phyloP scores from a whole-genome alignment of 1,140 invertebrate genomes.

The Brachionus sp. region DNA sequence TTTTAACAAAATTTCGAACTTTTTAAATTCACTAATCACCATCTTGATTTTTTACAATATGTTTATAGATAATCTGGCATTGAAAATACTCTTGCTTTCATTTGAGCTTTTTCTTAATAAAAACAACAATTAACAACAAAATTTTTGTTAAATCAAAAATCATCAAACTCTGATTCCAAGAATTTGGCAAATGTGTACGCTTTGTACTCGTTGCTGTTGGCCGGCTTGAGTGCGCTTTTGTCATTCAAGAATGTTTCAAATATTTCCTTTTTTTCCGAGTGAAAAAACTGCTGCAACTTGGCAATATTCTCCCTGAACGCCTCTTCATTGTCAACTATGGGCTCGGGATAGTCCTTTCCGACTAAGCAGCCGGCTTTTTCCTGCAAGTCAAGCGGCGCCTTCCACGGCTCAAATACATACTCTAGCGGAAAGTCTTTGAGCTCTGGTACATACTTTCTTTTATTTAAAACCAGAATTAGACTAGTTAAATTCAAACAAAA shows the following conservation, averaged over 20 bases:
- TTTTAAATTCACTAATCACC: neutral
- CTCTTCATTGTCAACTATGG: constrained; percentile 59
- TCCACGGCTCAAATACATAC: constrained; percentile 62
- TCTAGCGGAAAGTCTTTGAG: constrained; percentile 58
- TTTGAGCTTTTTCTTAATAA: constrained; percentile 17
- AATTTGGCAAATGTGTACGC: constrained; percentile 31
- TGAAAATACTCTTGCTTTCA: neutral
- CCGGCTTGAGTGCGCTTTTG: constrained; percentile 11
- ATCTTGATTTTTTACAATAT: neutral
- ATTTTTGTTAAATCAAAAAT: constrained; percentile 21
- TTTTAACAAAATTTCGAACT: neutral
- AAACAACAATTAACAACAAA: constrained; percentile 11
- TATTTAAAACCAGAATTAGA: neutral
- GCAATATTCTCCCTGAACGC: constrained; percentile 53
- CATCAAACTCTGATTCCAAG: constrained; percentile 36
- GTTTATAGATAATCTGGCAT: neutral
- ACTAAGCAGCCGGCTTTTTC: constrained; percentile 59
- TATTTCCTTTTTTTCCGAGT: constrained; percentile 36
- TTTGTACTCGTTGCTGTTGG: constrained; percentile 20
- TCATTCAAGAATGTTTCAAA: constrained; percentile 43
- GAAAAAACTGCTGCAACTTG: constrained; percentile 38
- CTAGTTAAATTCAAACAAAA: neutral
- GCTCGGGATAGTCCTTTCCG: constrained; percentile 60
- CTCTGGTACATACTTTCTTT: constrained; percentile 60
- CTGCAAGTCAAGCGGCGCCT: constrained; percentile 59